Evolutionary conservation across 2,888 invertebrate species (phyloP).

Genomic region (Pomacea canaliculata): DNA sequence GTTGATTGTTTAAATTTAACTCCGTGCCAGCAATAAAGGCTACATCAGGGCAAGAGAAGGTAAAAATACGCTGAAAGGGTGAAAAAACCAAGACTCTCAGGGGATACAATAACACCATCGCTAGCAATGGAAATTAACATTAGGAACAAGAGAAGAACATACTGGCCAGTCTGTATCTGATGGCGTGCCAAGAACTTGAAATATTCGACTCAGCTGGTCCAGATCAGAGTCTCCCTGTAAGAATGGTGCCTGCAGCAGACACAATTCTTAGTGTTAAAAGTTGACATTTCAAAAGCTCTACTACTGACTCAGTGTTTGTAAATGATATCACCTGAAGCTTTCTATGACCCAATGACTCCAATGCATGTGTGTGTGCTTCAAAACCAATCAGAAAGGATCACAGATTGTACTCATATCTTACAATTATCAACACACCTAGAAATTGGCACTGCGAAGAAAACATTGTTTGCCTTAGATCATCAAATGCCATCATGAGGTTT

Average conservation of each 20-base stretch:
- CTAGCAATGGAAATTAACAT: too few relatives aligned
- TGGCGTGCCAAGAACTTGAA: constrained; percentile 94
- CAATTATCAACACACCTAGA: too few relatives aligned
- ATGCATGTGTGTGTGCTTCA: not conserved
- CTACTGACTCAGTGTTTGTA: not conserved
- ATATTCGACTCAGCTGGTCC: constrained; percentile 95
- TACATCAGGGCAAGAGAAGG: too few relatives aligned
- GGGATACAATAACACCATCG: too few relatives aligned
- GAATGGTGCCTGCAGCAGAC: constrained; percentile 80
- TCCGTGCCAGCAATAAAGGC: too few relatives aligned
- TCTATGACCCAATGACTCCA: not conserved
- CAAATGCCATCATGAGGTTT: too few relatives aligned
- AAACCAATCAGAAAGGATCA: not conserved
- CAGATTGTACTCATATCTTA: too few relatives aligned
- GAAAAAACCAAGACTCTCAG: too few relatives aligned
- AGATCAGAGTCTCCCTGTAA: constrained; percentile 97
- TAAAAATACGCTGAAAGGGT: too few relatives aligned
- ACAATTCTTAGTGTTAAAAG: not conserved
- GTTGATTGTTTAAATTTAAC: too few relatives aligned
- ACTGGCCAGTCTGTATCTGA: constrained; percentile 92
- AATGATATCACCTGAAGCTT: not conserved
- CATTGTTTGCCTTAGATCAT: too few relatives aligned
- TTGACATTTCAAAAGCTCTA: not conserved
- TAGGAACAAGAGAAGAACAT: constrained; percentile 48
- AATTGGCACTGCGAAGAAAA: too few relatives aligned